Evolutionary conservation across 2,797 vertebrate species (phyloP), one percentile per base, ranked within the genome.

Genomic region (Bovichtus diacanthus): DNA sequence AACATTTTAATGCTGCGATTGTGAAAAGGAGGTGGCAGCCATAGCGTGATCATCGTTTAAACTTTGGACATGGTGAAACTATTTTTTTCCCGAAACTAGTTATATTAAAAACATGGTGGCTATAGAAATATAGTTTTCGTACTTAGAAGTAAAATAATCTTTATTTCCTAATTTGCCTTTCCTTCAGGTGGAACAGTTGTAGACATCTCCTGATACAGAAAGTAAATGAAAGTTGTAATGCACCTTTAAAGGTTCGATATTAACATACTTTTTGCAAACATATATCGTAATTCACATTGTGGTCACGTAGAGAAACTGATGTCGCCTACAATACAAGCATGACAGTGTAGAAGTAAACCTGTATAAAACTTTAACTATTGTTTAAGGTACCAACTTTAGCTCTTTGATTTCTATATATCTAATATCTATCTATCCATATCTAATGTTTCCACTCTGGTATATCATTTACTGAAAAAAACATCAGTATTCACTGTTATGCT

Each of bases 1-100:
- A 87, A 92, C 84, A 92, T 94, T 95, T 94, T 92, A 93, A 90
- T 89, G 87, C 91, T 90, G 90, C 89, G 25, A 92, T 86, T 87
- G 90, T 90, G 78, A 90, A 88, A 85, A 89, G 79, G 78, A 91
- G 88, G 87, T 87, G 87, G 84, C 84, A 88, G 83, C 83, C 64
- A 81, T 76, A 89, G 90, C 66, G 56, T 82, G 73, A 83, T 90
- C 82, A 43, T 61, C 80, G 51, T 90, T 92, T 93, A 95, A 93
- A 94, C 88, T 94, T 92, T 92, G 90, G 91, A 92, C 90, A 90
- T 74, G 65, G 49, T 84, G 64, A 76, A 81, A 79, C 88, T 61
- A 79, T 80, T 78, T 87, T 87, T 61, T 56, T 31, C 81, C 76
- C 70, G 80, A 81, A 90, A 78, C n/a, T 74, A 76, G 70, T 83